Base-by-base conservation (phyloP, 2,888 invertebrate genomes). In the Patella caerulea region DNA sequence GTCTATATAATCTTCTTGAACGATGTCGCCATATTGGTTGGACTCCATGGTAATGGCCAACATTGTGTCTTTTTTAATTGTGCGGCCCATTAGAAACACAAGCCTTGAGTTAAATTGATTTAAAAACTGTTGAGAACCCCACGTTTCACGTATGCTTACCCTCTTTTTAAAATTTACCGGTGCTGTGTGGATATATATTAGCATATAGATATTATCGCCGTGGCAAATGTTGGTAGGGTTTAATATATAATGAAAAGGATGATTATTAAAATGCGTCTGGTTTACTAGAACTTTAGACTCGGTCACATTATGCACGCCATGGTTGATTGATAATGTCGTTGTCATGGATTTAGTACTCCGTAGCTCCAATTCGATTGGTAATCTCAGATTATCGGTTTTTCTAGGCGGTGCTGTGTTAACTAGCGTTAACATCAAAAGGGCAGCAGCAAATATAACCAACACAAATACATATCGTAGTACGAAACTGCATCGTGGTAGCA, bases 1-100 rank as follows among this genome's bases (percentile, higher is more conserved):
- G 84, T 93, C 93, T 0, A 88, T 5, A 81, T 92, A 93, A 79
- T 91, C 87, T 77, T 90, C 90, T 79, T 91, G 90, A 3, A 92
- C 87, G 34, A 91, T 88, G 80, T 91, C 92, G 1, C 87, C 84
- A 82, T 90, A 91, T 52, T 83, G 82, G 56, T 86, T 83, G 54
- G 84, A 83, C 81, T 91, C 92, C 78, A 89, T 83, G 54, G 82
- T 75, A 2, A 91, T 81, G 14, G 85, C 81, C 4, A 85, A 79
- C 85, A 90, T 89, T 1, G 86, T 80, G 11, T 76, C 74, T 9
- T 71, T 73, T 73, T 88, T 86, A 3, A 77, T 71, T 0, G 86
- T 86, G 5, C 79, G 73, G 2, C 91, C 91, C 83, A 91, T 85
- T 15, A 91, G 82, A 79, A 91, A 91, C 29, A 91, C 87, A 9